phyloP scores from a whole-genome alignment of 2,113 vertebrate species.

The Amblyornis subalaris region DNA sequence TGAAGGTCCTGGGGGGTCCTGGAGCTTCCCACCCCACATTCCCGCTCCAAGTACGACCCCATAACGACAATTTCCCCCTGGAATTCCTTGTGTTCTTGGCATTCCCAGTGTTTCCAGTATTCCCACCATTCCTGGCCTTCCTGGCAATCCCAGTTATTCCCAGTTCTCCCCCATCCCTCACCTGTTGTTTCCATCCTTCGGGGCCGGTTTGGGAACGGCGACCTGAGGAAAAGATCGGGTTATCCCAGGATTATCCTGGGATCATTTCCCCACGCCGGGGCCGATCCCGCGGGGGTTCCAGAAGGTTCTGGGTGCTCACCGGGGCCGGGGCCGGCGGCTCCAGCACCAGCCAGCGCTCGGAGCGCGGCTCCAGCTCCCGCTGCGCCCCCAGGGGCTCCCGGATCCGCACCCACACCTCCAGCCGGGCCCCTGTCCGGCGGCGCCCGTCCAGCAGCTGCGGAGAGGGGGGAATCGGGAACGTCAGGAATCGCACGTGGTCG shows the following conservation, averaged over 20 bases:
- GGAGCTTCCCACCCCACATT: background rate
- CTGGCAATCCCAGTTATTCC: background rate
- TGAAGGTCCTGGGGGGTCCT: background rate
- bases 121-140: too few species aligned
- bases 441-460: background rate
- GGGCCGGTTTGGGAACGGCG: background rate
- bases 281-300: background rate
- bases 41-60: background rate
- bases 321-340: background rate
- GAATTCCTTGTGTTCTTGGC: background rate
- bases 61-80: fast-evolving
- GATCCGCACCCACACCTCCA: background rate
- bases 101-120: too few species aligned
- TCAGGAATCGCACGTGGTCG: too few species aligned
- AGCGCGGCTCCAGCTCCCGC: background rate
- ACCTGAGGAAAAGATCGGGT: background rate
- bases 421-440: background rate
- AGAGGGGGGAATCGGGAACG: too few species aligned
- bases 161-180: background rate
- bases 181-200: background rate
- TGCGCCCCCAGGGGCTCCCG: background rate
- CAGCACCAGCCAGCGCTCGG: background rate
- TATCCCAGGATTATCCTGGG: background rate
- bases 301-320: background rate
- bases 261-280: too few species aligned